Evolutionary conservation across 2,888 invertebrate genomes (phyloP), one percentile per base, ranked within the genome.

Genomic region (Mellilla xanthometata): DNA sequence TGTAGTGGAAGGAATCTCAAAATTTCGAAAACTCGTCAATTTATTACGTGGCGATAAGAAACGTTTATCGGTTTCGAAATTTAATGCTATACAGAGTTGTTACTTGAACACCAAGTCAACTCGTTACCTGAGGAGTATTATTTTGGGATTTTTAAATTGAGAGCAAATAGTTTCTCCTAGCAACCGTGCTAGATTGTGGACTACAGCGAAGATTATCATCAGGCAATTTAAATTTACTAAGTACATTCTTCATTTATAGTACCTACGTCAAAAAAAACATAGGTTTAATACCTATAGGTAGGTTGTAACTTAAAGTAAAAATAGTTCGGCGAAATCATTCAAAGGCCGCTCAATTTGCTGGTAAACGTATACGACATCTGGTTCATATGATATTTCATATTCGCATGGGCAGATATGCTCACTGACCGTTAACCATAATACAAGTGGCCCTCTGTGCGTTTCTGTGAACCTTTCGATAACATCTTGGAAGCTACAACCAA

Each of bases 301-400:
- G n/a, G n/a, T n/a, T n/a, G n/a, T n/a, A n/a, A n/a, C n/a, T n/a
- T 19, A 19, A 19, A 19, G 3, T 22, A 23, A 33, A 22, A 19
- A 22, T 4, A 19, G n/a, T 35, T 35, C 15, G 15, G 35, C 27
- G 26, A 11, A 35, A 15, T 27, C 11, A 9, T 15, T 43, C 7
- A n/a, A 23, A 2, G 13, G 36, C 28, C 9, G n/a, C 32, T 3
- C 11, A 8, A 31, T 49, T 57, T 47, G 60, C 46, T 54, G 52
- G 58, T 50, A 60, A 50, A 59, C 52, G 27, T 48, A 47, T 52
- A 58, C 62, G 56, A 70, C 88, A 89, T 82, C 68, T 89, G 89
- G 69, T 80, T n/a, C n/a, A n/a, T 66, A 85, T 88, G 79, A 84
- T 88, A 88, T 82, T 85, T 79, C 77, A 85, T 85, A 84, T 80